A percentile compares a stretch with the other conserved stretches of the same genome.
These are phyloP conservation scores for Ornithoptera alexandrae DNA, from an alignment of 2,888 invertebrate species.

Conservation along the genomic window DNA sequence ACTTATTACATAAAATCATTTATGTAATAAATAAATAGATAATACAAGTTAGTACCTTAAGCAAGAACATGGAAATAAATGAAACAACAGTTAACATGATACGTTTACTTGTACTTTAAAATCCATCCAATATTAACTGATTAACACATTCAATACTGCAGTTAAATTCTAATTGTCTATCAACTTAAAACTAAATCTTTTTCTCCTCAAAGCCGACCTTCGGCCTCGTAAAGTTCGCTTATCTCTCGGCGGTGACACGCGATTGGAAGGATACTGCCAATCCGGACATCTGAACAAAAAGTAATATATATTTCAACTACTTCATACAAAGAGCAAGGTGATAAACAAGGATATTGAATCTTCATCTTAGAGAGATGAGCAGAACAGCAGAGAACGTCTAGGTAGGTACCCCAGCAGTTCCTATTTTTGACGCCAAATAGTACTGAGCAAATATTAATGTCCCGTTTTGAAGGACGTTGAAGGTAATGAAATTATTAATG, in stretches of 20 bases:
- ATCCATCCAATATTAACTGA: background rate
- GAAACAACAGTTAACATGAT: background rate
- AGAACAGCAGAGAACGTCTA: too few species aligned
- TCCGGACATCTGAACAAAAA: slow-evolving; percentile 61
- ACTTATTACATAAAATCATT: too few species aligned
- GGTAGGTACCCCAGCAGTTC: too few species aligned
- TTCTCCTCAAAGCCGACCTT: slow-evolving; percentile 32
- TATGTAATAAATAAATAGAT: too few species aligned
- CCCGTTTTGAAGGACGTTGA: too few species aligned
- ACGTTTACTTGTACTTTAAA: slow-evolving; percentile 1
- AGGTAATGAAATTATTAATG: too few species aligned
- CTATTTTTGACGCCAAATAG: too few species aligned
- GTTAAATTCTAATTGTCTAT: background rate
- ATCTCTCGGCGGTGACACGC: slow-evolving; percentile 57
- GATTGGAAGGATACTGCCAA: slow-evolving; percentile 56
- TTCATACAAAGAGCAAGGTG: background rate
- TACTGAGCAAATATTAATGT: too few species aligned
- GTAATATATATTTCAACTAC: background rate
- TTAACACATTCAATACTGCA: slow-evolving; percentile 12
- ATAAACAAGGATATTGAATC: background rate
- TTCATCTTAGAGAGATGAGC: too few species aligned
- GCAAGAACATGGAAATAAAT: background rate
- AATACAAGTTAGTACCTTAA: too few species aligned
- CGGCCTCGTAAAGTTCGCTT: slow-evolving; percentile 49
- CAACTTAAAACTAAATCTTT: slow-evolving; percentile 3